These are phyloP conservation scores for Crocallis elinguaria DNA, from an alignment of 2,888 invertebrate genomes.

Conservation along the genomic window DNA sequence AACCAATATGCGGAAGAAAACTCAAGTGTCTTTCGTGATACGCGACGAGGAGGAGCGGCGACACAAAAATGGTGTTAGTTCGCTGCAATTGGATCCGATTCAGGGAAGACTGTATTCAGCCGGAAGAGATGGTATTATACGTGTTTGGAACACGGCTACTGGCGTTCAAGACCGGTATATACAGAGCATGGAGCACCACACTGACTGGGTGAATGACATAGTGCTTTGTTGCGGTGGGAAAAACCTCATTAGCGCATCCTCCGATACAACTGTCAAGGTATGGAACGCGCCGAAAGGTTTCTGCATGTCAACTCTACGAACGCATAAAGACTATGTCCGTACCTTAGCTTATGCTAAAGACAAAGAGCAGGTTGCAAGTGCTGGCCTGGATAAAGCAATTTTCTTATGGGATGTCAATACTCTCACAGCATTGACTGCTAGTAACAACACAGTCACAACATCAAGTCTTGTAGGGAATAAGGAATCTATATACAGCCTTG, in stretches of 20 bases:
- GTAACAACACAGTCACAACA: constrained; percentile 99
- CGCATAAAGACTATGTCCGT: constrained; percentile 99
- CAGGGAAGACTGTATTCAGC: constrained; percentile 97
- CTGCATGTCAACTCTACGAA: constrained; percentile 99
- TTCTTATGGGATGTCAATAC: constrained; percentile 99
- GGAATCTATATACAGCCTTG: constrained; percentile 99
- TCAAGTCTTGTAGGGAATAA: constrained; percentile 98
- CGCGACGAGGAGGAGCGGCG: constrained; percentile 97
- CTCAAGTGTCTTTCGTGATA: constrained; percentile 98
- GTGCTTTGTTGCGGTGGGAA: constrained; percentile 98
- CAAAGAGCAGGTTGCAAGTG: constrained; percentile 97
- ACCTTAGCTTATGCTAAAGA: constrained; percentile 99
- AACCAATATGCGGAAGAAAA: constrained; percentile 82
- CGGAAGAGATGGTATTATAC: constrained; percentile 98
- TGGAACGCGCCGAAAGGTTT: constrained; percentile 99
- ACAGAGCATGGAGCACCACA: constrained; percentile 99
- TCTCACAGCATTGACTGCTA: constrained; percentile 97
- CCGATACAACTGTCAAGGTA: constrained; percentile 99
- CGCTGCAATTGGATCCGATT: constrained; percentile 95
- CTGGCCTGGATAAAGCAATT: constrained; percentile 97
- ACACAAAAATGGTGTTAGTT: constrained; percentile 98
- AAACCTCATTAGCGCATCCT: constrained; percentile 99
- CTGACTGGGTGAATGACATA: constrained; percentile 99
- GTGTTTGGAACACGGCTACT: constrained; percentile 92
- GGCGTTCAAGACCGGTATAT: constrained; percentile 88